Evolutionary conservation across 2,888 invertebrate genomes (phyloP), one percentile per base, ranked within the genome.

Genomic region (Tricholauxania praeusta): DNA sequence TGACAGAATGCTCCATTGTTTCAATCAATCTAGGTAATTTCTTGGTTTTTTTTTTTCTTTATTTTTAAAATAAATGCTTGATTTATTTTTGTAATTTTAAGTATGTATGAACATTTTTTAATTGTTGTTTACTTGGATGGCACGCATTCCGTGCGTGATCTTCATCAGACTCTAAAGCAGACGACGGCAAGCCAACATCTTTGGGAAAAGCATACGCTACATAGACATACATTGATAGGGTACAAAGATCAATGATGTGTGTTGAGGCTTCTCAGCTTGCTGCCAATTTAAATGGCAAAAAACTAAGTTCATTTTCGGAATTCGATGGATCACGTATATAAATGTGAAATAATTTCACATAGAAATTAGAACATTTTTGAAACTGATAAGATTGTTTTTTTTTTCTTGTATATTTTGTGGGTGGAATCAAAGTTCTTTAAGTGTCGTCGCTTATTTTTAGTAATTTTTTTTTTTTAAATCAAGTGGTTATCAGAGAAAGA

Each of bases 241-340:
- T 63, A 39, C 63, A 63, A 63, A 63, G 63, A 63, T 63, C 63
- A 48, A 47, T 63, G 48, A n/a, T 63, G 63, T 63, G 63, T 19
- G 47, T 15, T 57, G 57, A 28, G 28, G 57, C 19, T 57, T 57
- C 57, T 57, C 7, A 19, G 57, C 14, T 57, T n/a, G 19, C 28
- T 57, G 22, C 28, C 57, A 57, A 48, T 63, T 47, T 17, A 57
- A 57, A 28, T 57, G 57, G 14, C 57, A 57, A 28, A 39, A 7
- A 12, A 57, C 12, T 28, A 3, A 57, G 57, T 28, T 57, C 28
- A 22, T 8, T 57, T 57, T 57, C 7, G 6, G n/a, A n/a, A 62
- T 32, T 28, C 47, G 7, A 6, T 47, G 8, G 8, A 17, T 39
- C 39, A 39, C 39, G 39, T 39, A 39, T 10, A 39, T 39, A 1